phyloP scores from a whole-genome alignment of 2,888 invertebrate genomes.

The Callyntrura sp. region DNA sequence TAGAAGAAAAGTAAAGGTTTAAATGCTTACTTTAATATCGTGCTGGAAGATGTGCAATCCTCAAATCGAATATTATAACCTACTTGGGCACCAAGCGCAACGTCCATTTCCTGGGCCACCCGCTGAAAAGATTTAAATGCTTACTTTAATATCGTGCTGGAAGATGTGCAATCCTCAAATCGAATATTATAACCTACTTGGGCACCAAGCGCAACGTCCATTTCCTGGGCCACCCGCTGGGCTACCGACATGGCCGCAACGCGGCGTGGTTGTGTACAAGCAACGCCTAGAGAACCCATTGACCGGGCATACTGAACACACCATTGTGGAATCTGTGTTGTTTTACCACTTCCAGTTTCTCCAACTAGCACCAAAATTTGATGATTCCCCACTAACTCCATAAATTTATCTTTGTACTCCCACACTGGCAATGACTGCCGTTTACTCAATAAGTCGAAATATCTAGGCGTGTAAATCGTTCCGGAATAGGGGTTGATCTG shows the following conservation, averaged over 20 bases:
- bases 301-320: conserved; percentile 91
- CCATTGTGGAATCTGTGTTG: conserved; percentile 99
- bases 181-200: conserved; percentile 95
- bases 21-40: conserved; percentile 93
- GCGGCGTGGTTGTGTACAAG: conserved; percentile 98
- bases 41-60: conserved; percentile 98
- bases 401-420: conserved; percentile 98
- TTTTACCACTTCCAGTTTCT: conserved; percentile 99
- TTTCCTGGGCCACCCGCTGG: conserved; percentile 98
- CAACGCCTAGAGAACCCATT: conserved; percentile 90
- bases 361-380: conserved; percentile 99
- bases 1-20: too few species aligned
- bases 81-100: conserved; percentile 97
- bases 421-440: conserved; percentile 97
- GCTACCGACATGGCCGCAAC: conserved; percentile 99
- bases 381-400: conserved; percentile 95
- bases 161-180: conserved; percentile 99
- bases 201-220: conserved; percentile 97
- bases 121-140: too few species aligned
- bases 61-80: conserved; percentile 97
- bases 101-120: conserved; percentile 98
- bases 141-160: conserved; percentile 94
- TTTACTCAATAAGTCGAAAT: conserved; percentile 95
- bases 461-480: conserved; percentile 93
- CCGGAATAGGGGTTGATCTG: conserved; percentile 92